Evolutionary conservation across 1,140 invertebrate genomes (phyloP).

Genomic region (Drepana arcuata): DNA sequence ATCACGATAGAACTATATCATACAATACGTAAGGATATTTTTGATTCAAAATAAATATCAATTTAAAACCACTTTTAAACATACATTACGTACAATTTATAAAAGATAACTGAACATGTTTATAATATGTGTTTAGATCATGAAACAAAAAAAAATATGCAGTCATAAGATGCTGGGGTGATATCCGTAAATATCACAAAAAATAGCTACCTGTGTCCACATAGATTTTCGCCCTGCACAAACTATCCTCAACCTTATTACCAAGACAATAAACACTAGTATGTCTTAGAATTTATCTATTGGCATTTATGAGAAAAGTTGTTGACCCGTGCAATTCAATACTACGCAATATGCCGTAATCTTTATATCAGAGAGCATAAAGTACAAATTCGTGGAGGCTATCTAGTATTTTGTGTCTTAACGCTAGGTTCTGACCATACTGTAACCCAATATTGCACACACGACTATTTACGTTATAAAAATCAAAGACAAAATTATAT

Average conservation of each 20-base stretch:
- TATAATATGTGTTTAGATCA: no score
- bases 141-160: slow-evolving; percentile 12
- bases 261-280: not conserved
- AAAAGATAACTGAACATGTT: not conserved
- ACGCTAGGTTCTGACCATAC: no score
- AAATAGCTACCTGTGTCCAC: slow-evolving; percentile 36
- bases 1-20: no score
- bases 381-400: no score
- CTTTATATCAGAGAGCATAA: no score
- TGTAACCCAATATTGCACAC: slow-evolving; percentile 37
- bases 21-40: no score
- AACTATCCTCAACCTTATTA: not conserved
- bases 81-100: not conserved
- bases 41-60: not conserved
- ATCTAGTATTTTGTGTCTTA: no score
- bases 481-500: slow-evolving; percentile 19
- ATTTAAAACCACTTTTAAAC: not conserved
- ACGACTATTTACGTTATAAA: slow-evolving; percentile 38
- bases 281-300: no score
- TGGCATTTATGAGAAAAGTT: no score
- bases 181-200: slow-evolving; percentile 41
- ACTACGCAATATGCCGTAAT: no score
- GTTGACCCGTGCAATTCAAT: no score
- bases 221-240: no score
- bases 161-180: slow-evolving; percentile 29